Evolutionary conservation across 2,113 vertebrate genomes (phyloP).

Genomic region (Hypocryptadius cinnamomeus): DNA sequence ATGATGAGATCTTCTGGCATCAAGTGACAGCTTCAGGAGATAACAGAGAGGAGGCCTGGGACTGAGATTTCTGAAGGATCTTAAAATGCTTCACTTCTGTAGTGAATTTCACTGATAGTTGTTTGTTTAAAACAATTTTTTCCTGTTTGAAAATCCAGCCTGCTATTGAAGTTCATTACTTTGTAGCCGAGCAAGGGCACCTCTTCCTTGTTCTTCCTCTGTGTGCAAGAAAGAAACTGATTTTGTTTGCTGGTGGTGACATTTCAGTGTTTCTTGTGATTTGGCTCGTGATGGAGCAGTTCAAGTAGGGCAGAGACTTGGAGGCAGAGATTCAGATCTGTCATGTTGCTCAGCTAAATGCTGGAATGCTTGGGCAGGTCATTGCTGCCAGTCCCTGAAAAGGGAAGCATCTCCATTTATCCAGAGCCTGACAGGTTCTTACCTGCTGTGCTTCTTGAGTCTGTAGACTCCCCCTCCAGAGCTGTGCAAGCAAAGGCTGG

Average conservation of each 20-base stretch:
- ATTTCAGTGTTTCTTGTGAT: background rate
- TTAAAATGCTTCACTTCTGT: background rate
- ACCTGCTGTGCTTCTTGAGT: background rate
- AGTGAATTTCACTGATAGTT: background rate
- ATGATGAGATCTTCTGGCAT: background rate
- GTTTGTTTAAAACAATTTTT: background rate
- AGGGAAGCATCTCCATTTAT: background rate
- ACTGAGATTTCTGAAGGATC: background rate
- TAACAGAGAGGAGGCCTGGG: background rate
- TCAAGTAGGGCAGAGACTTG: background rate
- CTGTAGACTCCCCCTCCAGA: background rate
- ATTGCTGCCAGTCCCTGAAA: background rate
- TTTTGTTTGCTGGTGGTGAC: background rate
- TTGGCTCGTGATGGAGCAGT: background rate
- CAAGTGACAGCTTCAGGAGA: background rate
- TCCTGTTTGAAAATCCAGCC: background rate
- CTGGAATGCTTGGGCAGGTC: background rate
- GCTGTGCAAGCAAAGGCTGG: background rate
- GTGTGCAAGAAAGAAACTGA: background rate
- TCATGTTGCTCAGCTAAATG: background rate
- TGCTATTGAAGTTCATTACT: background rate
- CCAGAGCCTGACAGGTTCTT: background rate
- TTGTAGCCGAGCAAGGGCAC: background rate
- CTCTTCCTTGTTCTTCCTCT: background rate
- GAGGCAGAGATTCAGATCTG: background rate